Evolutionary conservation across 2,888 invertebrate genomes (phyloP).

Genomic region (Boloria euphrosyne): DNA sequence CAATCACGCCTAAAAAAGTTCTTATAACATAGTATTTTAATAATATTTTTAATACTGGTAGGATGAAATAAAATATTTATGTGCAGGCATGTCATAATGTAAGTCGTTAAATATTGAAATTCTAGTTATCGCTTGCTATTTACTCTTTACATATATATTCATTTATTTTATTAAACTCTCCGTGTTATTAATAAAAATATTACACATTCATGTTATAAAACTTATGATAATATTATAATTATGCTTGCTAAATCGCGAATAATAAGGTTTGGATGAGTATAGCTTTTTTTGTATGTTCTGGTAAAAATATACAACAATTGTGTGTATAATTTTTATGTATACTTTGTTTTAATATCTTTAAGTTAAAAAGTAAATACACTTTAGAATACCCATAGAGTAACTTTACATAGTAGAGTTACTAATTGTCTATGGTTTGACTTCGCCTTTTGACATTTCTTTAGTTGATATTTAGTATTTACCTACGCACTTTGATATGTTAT

Average conservation of each 20-base stretch:
- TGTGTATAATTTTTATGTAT: not conserved
- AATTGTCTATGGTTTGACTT: slow-evolving; percentile 24
- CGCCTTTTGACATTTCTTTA: slow-evolving; percentile 28
- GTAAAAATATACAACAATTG: not conserved
- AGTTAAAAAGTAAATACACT: not conserved
- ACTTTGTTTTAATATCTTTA: not conserved
- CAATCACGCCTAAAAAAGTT: too few relatives aligned
- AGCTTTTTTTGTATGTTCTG: not conserved
- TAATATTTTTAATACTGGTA: too few relatives aligned
- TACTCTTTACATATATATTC: not conserved
- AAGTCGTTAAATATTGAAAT: too few relatives aligned
- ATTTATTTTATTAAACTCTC: slow-evolving; percentile 1
- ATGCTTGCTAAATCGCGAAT: slow-evolving; percentile 34
- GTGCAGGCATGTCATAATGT: too few relatives aligned
- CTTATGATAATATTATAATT: not conserved
- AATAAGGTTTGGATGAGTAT: slow-evolving; percentile 23
- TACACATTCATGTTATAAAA: not conserved
- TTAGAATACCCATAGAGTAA: not conserved
- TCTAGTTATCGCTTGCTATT: too few relatives aligned
- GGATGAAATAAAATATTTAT: too few relatives aligned
- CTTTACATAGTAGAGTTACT: not conserved
- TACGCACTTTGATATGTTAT: slow-evolving; percentile 31
- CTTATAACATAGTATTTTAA: too few relatives aligned
- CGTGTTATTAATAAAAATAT: not conserved
- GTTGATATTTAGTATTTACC: slow-evolving; percentile 35